Base-by-base conservation (phyloP, 2,888 invertebrate genomes). In the Spilarctia lutea region DNA sequence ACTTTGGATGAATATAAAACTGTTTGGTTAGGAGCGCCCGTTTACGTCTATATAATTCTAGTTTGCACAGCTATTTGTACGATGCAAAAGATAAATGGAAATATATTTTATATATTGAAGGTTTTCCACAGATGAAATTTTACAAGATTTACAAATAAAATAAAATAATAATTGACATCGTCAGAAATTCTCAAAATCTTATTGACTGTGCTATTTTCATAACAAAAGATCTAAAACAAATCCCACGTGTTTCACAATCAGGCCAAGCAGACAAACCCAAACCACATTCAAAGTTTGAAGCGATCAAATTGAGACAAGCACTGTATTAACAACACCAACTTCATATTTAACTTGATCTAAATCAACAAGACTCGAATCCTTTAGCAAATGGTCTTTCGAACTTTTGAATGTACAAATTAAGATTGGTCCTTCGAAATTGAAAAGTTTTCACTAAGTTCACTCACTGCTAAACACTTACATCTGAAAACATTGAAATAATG, bases 381-480 rank as follows among this genome's bases (percentile, higher is more conserved):
- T 72, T 68, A 75, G 75, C 75, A 75, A 85, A 85, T 81, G 79
- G 78, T 66, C 75, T 77, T 68, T 76, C 65, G 6, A 84, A 85
- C 78, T 84, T 85, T 75, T 75, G 72, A 79, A 84, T 80, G 75
- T 79, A 79, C 78, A 78, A 82, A 85, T 84, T 84, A 85, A 81
- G 84, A 81, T 79, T 74, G 77, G 71, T 74, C 71, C 68, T 65
- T 67, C 45, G 67, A 80, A 77, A 74, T 76, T 67, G 45, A 48
- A 71, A 83, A 80, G 72, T 84, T 83, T 76, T 68, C 45, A 69
- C 65, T 42, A 71, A 84, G 80, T 72, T 79, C 68, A 60, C 24
- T 84, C 73, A 80, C 80, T n/a, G n/a, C n/a, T n/a, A n/a, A n/a
- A 35, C 35, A 35, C 65, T 71, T 68, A 39, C 65, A 42, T 72